These are phyloP conservation scores for Melieria crassipennis DNA, from an alignment of 2,888 invertebrate species.

Conservation along the genomic window DNA sequence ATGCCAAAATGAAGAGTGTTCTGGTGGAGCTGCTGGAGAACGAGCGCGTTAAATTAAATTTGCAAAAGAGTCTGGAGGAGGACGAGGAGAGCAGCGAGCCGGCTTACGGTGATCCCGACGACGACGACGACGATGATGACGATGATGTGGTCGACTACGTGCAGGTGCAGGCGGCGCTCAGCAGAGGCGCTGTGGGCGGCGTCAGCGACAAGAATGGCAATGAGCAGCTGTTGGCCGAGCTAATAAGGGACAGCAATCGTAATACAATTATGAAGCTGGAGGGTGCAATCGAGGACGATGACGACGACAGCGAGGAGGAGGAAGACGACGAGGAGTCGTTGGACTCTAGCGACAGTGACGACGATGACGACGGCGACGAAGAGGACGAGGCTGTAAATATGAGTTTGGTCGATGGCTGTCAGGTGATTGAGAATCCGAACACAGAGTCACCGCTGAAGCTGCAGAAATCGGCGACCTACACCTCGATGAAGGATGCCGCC, in stretches of 20 bases:
- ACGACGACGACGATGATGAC: conserved; percentile 46
- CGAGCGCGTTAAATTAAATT: conserved; percentile 66
- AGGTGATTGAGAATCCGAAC: conserved; percentile 65
- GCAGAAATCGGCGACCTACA: conserved; percentile 60
- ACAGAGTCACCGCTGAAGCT: conserved; percentile 52
- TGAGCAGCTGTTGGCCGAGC: conserved; percentile 55
- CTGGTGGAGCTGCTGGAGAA: conserved; percentile 65
- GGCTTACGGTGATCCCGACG: conserved; percentile 47
- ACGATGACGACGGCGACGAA: conserved; percentile 58
- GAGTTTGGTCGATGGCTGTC: conserved; percentile 60
- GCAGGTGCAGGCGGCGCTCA: conserved; percentile 19
- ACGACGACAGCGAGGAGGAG: conserved; percentile 51
- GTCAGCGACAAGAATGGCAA: conserved; percentile 56
- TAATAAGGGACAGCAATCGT: conserved; percentile 58
- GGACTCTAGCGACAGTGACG: conserved; percentile 55
- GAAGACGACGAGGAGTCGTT: conserved; percentile 42
- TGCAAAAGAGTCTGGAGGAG: conserved; percentile 65
- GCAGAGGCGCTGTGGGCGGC: background rate
- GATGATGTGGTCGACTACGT: conserved; percentile 52
- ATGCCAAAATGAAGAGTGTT: conserved; percentile 67
- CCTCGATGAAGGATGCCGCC: conserved; percentile 53
- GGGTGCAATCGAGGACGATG: conserved; percentile 32
- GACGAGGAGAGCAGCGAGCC: conserved; percentile 43
- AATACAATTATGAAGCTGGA: conserved; percentile 55
- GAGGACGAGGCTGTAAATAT: conserved; percentile 55